A percentile compares a stretch with the other conserved stretches of the same genome.
Evolutionary conservation across 1,140 invertebrate species (phyloP).

Genomic region (Caenorhabditis brenneri): DNA sequence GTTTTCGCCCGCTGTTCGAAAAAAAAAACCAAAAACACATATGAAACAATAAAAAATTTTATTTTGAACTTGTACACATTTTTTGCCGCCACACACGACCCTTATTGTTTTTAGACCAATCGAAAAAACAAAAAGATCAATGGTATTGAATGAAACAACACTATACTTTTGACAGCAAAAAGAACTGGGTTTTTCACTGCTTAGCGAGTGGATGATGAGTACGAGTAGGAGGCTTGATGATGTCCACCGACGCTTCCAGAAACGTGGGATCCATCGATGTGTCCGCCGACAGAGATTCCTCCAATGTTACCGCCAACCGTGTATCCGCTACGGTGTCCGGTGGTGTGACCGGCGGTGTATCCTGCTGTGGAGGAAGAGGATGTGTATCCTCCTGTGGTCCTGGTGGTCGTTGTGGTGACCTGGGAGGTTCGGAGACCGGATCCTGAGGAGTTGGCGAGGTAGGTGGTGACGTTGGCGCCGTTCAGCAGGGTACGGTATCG

Average conservation of each 20-base stretch:
- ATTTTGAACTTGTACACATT: too few relatives aligned
- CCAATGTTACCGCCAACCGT: neutral
- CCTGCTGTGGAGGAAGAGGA: neutral
- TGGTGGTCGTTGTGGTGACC: neutral
- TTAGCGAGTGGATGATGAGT: conserved; percentile 9
- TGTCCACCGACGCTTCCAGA: neutral
- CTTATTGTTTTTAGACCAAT: too few relatives aligned
- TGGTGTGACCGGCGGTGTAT: neutral
- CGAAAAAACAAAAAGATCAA: conserved; percentile 26
- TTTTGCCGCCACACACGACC: neutral
- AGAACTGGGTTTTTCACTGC: neutral
- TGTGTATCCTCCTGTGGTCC: neutral
- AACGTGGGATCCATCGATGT: neutral
- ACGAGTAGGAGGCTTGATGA: neutral
- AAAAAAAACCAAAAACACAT: too few relatives aligned
- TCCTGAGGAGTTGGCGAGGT: neutral
- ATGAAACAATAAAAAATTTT: too few relatives aligned
- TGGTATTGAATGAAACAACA: conserved; percentile 37
- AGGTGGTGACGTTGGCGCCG: conserved; percentile 23
- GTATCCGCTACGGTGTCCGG: neutral
- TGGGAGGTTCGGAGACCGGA: neutral
- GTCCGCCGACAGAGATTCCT: neutral
- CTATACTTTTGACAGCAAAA: neutral
- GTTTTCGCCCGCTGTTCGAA: too few relatives aligned
- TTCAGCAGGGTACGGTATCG: conserved; percentile 10